These are phyloP conservation scores for Atta texana DNA, from an alignment of 1,140 invertebrate genomes.

Conservation along the genomic window DNA sequence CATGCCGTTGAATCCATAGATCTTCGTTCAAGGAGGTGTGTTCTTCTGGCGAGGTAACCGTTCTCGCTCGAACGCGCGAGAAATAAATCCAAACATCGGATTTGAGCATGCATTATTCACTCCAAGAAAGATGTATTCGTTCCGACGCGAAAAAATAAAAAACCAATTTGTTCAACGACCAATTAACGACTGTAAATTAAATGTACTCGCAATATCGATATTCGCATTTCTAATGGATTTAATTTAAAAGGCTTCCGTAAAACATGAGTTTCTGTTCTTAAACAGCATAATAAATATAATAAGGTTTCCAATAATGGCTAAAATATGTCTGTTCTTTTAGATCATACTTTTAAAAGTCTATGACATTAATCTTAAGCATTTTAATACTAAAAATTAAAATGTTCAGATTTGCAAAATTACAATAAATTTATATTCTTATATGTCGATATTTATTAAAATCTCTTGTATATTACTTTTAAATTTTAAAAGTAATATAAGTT, in stretches of 20 bases:
- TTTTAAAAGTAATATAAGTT: background rate
- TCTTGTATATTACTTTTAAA: background rate
- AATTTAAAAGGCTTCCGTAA: background rate
- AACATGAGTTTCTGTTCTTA: background rate
- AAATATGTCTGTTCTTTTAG: background rate
- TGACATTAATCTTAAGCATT: background rate
- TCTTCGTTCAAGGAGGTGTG: conserved; percentile 24
- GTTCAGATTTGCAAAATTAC: background rate
- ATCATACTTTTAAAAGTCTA: too few relatives aligned
- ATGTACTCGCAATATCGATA: conserved; percentile 2
- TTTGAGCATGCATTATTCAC: conserved; percentile 53
- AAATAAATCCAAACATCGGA: conserved; percentile 56
- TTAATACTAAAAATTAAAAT: background rate
- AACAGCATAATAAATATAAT: background rate
- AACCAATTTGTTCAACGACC: conserved; percentile 18
- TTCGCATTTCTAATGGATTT: background rate
- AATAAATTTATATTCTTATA: background rate
- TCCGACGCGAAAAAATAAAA: conserved; percentile 1
- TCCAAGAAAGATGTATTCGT: background rate
- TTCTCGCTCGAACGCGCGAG: conserved; percentile 1
- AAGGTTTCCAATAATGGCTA: background rate
- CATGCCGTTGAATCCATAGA: conserved; percentile 1
- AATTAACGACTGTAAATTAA: conserved; percentile 17
- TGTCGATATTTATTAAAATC: too few relatives aligned
- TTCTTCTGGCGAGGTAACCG: background rate